phyloP scores from a whole-genome alignment of 2,888 invertebrate genomes.

The Tachina grossa region DNA sequence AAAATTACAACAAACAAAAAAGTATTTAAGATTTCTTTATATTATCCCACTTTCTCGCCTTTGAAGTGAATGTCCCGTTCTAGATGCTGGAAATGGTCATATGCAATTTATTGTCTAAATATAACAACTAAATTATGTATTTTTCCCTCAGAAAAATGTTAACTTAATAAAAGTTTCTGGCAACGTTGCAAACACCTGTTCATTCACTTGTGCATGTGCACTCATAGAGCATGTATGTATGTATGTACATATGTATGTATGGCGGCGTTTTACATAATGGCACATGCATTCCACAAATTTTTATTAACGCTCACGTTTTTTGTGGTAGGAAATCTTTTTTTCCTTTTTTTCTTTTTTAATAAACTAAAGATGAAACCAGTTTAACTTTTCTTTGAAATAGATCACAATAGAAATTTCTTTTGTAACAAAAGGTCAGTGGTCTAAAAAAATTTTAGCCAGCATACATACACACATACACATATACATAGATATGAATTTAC shows the following conservation, averaged over 20 bases:
- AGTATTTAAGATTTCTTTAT: too few relatives aligned
- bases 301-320: conserved; percentile 16
- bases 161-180: not conserved
- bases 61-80: too few relatives aligned
- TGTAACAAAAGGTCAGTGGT: conserved; percentile 49
- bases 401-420: conserved; percentile 45
- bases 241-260: not conserved
- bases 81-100: too few relatives aligned
- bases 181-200: not conserved
- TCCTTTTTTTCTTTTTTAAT: not conserved
- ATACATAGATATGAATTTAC: not conserved
- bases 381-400: conserved; percentile 39
- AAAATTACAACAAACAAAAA: too few relatives aligned
- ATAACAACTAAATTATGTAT: not conserved
- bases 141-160: not conserved
- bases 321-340: not conserved
- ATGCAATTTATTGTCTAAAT: not conserved
- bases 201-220: not conserved
- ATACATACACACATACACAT: not conserved
- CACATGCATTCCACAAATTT: conserved; percentile 22
- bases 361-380: conserved; percentile 47
- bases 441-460: not conserved
- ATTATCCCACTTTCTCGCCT: too few relatives aligned
- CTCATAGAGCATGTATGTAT: not conserved
- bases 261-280: not conserved